Evolutionary conservation across 2,113 vertebrate species (phyloP).

Genomic region (Atlantisia rogersi): DNA sequence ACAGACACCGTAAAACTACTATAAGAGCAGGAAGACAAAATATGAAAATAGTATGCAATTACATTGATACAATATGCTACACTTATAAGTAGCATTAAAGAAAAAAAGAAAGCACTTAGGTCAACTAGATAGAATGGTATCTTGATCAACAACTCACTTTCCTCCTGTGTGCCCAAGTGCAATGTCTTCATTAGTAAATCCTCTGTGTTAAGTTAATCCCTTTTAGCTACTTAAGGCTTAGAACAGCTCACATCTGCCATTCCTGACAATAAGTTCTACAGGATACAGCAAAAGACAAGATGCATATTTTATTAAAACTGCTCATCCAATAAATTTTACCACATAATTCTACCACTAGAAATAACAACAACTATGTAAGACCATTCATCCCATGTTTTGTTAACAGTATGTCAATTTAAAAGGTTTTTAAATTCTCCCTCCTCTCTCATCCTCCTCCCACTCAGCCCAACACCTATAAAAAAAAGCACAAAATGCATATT

Average conservation of each 20-base stretch:
- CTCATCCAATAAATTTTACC: background rate
- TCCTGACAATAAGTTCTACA: conserved; percentile 11
- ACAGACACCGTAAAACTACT: conserved; percentile 25
- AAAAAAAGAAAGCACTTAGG: background rate
- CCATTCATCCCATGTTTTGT: background rate
- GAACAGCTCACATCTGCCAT: conserved; percentile 31
- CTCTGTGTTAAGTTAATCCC: conserved; percentile 62
- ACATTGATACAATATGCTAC: background rate
- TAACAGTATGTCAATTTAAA: background rate
- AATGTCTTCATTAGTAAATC: conserved; percentile 68
- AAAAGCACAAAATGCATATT: background rate
- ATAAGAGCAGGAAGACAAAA: background rate
- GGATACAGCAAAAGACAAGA: background rate
- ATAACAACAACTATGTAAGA: background rate
- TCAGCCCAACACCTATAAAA: background rate
- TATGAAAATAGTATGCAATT: background rate
- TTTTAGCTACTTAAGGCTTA: conserved; percentile 61
- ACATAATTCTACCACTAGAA: background rate
- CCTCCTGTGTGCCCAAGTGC: background rate
- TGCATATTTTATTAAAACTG: background rate
- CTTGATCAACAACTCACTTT: conserved; percentile 4
- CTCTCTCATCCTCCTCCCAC: background rate
- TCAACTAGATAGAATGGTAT: background rate
- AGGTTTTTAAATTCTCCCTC: background rate
- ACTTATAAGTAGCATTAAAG: background rate